These are phyloP conservation scores for Meteorus sp. DNA, from an alignment of 1,140 invertebrate genomes.

Conservation along the genomic window DNA sequence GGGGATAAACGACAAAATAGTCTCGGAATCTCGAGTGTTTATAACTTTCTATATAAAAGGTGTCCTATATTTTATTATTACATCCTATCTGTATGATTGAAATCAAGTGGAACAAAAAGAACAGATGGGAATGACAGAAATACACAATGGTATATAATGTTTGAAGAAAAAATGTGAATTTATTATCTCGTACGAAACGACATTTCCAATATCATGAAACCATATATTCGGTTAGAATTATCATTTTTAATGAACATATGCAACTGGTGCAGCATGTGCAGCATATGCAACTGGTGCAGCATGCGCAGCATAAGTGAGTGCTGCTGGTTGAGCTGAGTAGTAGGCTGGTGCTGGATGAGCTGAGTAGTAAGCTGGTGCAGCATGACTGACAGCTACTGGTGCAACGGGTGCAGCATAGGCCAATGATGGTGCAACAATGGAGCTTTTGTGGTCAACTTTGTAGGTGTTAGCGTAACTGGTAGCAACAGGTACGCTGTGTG, in stretches of 20 bases:
- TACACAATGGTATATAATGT: too few relatives aligned
- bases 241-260: too few relatives aligned
- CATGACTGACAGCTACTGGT: slow-evolving; percentile 14
- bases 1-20: too few relatives aligned
- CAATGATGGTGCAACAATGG: neutral
- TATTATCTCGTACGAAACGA: too few relatives aligned
- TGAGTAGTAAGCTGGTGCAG: slow-evolving; percentile 18
- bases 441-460: slow-evolving; percentile 32
- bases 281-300: slow-evolving; percentile 26
- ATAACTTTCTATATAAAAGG: too few relatives aligned
- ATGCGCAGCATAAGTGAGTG: slow-evolving; percentile 34
- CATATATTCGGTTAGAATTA: too few relatives aligned
- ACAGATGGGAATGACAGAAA: too few relatives aligned
- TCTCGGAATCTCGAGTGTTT: too few relatives aligned
- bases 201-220: slow-evolving; percentile 32
- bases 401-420: slow-evolving; percentile 3
- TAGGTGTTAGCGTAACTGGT: slow-evolving; percentile 45
- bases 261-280: slow-evolving; percentile 26
- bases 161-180: too few relatives aligned
- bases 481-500: slow-evolving; percentile 39
- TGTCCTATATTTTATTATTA: too few relatives aligned
- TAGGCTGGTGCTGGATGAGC: slow-evolving; percentile 21
- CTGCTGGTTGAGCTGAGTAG: slow-evolving; percentile 21
- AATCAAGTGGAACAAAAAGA: too few relatives aligned
- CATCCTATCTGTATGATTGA: too few relatives aligned